phyloP scores from a whole-genome alignment of 2,888 invertebrate species.

The Rotaria magnacalcarata region DNA sequence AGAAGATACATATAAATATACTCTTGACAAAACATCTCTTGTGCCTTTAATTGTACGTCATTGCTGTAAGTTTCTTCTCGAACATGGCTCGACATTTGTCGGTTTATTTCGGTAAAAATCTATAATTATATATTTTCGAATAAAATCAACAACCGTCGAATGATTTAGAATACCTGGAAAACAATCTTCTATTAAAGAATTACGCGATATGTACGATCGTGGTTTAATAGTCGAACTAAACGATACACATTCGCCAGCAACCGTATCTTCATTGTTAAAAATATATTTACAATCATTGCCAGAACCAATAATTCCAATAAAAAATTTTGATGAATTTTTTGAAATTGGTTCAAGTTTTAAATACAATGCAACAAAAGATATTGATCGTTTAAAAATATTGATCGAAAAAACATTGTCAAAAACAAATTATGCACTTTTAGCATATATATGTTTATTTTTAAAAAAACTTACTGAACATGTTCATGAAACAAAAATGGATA shows the following conservation, averaged over 20 bases:
- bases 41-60: conserved; percentile 27
- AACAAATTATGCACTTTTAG: conserved; percentile 13
- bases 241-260: not conserved
- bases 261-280: not conserved
- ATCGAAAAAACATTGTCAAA: not conserved
- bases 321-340: conserved; percentile 22
- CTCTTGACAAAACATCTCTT: conserved; percentile 30
- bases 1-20: not conserved
- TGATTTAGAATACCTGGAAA: conserved; percentile 11
- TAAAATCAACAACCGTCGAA: too few relatives aligned
- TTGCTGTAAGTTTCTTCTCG: not conserved
- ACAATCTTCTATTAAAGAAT: conserved; percentile 19
- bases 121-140: too few relatives aligned
- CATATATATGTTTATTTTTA: conserved; percentile 20
- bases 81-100: conserved; percentile 11
- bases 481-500: not conserved
- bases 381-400: not conserved
- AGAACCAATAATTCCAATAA: not conserved
- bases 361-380: not conserved
- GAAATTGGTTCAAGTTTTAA: conserved; percentile 12
- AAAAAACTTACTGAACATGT: not conserved
- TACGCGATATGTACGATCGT: conserved; percentile 36
- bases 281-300: conserved; percentile 22
- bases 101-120: conserved; percentile 27
- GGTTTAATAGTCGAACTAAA: not conserved